phyloP scores from a whole-genome alignment of 2,888 invertebrate genomes.

The Parnassius mnemosyne region DNA sequence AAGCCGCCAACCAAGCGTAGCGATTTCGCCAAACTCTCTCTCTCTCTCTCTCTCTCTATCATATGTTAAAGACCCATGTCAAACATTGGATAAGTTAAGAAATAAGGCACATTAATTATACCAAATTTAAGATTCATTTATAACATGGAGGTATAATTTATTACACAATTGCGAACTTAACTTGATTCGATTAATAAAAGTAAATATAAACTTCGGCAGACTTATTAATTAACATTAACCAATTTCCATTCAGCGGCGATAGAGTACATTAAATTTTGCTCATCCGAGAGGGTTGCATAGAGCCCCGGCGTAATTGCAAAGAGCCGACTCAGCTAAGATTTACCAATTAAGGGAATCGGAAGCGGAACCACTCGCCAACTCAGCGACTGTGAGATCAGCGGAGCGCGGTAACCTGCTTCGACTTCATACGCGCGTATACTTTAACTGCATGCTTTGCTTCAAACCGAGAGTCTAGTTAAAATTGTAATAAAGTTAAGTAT shows the following conservation, averaged over 20 bases:
- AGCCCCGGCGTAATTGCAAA: slow-evolving; percentile 67
- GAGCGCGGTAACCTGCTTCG: slow-evolving; percentile 34
- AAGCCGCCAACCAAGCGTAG: too few relatives aligned
- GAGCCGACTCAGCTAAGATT: slow-evolving; percentile 75
- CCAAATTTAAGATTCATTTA: too few relatives aligned
- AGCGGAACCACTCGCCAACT: slow-evolving; percentile 66
- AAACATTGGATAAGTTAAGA: too few relatives aligned
- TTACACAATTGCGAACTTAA: too few relatives aligned
- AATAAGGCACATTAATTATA: too few relatives aligned
- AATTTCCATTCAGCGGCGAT: slow-evolving; percentile 33
- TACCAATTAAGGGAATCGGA: slow-evolving; percentile 73
- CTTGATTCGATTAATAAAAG: too few relatives aligned
- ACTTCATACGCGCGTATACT: slow-evolving; percentile 23
- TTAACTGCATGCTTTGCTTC: slow-evolving; percentile 7
- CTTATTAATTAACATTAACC: slow-evolving; percentile 37
- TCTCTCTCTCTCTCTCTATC: too few relatives aligned
- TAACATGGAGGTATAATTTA: too few relatives aligned
- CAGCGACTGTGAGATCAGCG: slow-evolving; percentile 45
- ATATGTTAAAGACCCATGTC: too few relatives aligned
- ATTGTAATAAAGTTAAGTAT: not conserved
- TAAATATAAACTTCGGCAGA: slow-evolving; percentile 25
- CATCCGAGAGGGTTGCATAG: slow-evolving; percentile 55
- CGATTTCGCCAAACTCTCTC: too few relatives aligned
- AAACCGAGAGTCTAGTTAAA: slow-evolving; percentile 1
- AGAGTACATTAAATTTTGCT: slow-evolving; percentile 54